Percentiles rank a stretch among this genome's conserved stretches.
These are phyloP conservation scores for Mystacornis crossleyi DNA, from an alignment of 2,113 vertebrate genomes.

Conservation along the genomic window DNA sequence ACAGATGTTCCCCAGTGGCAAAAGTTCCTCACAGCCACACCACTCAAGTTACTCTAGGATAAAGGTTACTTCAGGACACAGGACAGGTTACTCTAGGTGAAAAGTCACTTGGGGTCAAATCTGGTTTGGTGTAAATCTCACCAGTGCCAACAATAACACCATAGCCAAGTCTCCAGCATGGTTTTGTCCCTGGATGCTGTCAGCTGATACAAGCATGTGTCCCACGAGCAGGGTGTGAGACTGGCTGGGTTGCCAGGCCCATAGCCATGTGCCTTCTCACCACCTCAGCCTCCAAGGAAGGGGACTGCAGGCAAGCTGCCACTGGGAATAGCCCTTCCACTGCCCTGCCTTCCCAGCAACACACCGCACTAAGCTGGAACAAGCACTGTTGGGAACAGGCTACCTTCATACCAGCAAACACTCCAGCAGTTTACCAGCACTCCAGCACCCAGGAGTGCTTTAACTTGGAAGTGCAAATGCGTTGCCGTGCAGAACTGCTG, in stretches of 20 bases:
- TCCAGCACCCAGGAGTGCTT: not conserved
- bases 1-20: not conserved
- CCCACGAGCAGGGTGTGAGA: fast-evolving
- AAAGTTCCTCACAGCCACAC: not conserved
- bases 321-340: not conserved
- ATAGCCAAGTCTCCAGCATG: fast-evolving
- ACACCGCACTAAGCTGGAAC: fast-evolving
- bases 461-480: not conserved
- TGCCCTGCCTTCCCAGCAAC: not conserved
- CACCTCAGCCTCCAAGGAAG: not conserved
- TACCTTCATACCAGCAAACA: not conserved
- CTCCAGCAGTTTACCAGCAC: not conserved
- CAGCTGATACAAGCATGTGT: fast-evolving
- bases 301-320: not conserved
- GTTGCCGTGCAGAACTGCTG: fast-evolving
- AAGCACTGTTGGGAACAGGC: fast-evolving
- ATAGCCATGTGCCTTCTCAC: fast-evolving
- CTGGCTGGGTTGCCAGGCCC: not conserved
- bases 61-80: not conserved
- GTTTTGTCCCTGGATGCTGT: not conserved
- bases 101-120: not conserved
- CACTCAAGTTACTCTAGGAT: not conserved
- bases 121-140: not conserved
- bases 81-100: not conserved
- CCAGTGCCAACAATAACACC: fast-evolving